These are phyloP conservation scores for Eupeodes luniger DNA, from an alignment of 2,888 invertebrate genomes.

Conservation along the genomic window DNA sequence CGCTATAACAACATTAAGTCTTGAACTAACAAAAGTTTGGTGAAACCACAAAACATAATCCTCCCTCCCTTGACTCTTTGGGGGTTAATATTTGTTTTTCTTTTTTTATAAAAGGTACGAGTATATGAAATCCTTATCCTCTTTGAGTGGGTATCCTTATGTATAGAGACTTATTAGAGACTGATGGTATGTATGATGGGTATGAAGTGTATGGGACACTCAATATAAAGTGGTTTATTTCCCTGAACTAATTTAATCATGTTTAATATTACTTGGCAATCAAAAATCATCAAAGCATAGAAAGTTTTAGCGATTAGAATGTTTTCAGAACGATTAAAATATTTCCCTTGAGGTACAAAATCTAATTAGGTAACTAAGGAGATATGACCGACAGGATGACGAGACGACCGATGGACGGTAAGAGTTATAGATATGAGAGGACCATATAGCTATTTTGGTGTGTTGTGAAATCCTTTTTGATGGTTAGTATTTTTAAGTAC, in stretches of 20 bases:
- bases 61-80: background rate
- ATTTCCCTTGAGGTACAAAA: conserved; percentile 10
- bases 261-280: conserved; percentile 29
- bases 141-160: background rate
- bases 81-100: background rate
- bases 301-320: conserved; percentile 36
- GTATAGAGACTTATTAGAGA: too few species aligned
- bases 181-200: background rate
- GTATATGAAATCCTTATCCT: background rate
- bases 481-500: background rate
- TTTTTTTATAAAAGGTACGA: background rate
- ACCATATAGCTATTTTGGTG: background rate
- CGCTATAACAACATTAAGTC: background rate
- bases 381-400: too few species aligned
- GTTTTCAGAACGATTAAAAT: conserved; percentile 42
- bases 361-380: conserved; percentile 31
- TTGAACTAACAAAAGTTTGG: background rate
- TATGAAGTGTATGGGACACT: background rate
- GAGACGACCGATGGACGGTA: too few species aligned
- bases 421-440: too few species aligned
- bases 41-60: background rate
- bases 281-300: conserved; percentile 21
- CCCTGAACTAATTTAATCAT: conserved; percentile 28
- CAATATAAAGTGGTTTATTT: background rate
- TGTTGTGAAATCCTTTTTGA: background rate